Conservation (phyloP, 2,113 vertebrate genomes). For the Ploceus nigricollis region DNA sequence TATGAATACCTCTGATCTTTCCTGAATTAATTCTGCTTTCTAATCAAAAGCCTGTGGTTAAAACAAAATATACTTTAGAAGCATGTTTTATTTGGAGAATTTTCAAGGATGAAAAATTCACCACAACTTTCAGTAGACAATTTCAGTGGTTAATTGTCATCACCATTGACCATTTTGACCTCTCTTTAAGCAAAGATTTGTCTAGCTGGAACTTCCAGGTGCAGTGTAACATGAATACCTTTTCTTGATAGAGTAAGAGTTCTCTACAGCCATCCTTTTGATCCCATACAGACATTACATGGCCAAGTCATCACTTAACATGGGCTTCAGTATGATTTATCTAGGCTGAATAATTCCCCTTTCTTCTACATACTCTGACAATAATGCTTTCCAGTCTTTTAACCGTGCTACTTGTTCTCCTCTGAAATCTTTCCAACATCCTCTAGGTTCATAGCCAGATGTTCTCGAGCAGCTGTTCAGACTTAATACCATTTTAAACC, state of each 20-base stretch:
- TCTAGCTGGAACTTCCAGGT: background rate
- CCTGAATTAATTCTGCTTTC: slow-evolving; percentile 7
- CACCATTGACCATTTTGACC: background rate
- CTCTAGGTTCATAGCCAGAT: background rate
- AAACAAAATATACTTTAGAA: background rate
- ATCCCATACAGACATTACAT: background rate
- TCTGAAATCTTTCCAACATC: background rate
- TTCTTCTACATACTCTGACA: background rate
- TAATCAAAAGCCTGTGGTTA: background rate
- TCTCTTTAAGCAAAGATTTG: background rate
- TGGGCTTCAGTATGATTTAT: background rate
- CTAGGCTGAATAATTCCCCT: background rate
- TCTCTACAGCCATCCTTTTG: background rate
- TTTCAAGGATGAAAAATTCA: background rate
- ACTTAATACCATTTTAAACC: background rate
- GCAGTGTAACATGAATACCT: background rate
- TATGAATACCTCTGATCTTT: background rate
- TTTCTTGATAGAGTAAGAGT: background rate
- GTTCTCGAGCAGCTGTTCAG: background rate
- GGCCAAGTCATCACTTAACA: background rate
- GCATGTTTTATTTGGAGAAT: background rate
- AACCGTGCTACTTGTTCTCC: background rate
- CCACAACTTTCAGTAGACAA: background rate
- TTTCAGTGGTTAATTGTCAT: background rate
- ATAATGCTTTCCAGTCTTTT: background rate